Evolutionary conservation across 2,888 invertebrate genomes (phyloP), one percentile per base, ranked within the genome.

Genomic region (Unio pictorum): DNA sequence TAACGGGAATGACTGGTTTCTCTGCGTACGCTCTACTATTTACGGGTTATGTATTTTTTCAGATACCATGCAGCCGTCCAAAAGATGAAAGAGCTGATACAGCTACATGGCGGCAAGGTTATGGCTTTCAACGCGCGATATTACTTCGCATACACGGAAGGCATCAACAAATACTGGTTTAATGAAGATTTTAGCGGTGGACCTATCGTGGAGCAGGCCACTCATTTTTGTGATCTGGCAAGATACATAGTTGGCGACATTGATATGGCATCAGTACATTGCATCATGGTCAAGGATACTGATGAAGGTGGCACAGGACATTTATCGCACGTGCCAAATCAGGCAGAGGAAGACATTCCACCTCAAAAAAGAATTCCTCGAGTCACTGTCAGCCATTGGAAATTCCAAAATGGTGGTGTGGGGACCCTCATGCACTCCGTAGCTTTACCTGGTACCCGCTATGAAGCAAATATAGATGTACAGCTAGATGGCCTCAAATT

Each of bases 21-120:
- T 15, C 45, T 45, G 45, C 3, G 45, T 45, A 45, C 45, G 45
- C 15, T 11, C 45, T 45, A 45, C 3, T 11, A 45, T 45, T 11
- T 15, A 45, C 45, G 11, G 15, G 2, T 45, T 45, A 15, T 45
- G 15, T 45, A 15, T 45, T 45, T 34, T 34, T 67, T 8, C 63
- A 73, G 73, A 58, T 73, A 73, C 55, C 73, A 73, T 59, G 68
- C 68, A 23, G 73, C 65, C 0, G 55, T 73, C 26, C 18, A 68
- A 23, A 73, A 73, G 64, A 73, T 73, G 73, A 70, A 73, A 56
- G 71, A 73, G n/a, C 56, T 73, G 1, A 73, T 73, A 26, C 30
- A 63, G 17, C 23, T 70, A 57, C 73, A 73, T 55, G 73, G 73
- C 11, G 65, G 68, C 4, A 73, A 73, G 62, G 71, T 73, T 17